phyloP scores from a whole-genome alignment of 2,888 invertebrate species.

The Ectemnius cavifrons region DNA sequence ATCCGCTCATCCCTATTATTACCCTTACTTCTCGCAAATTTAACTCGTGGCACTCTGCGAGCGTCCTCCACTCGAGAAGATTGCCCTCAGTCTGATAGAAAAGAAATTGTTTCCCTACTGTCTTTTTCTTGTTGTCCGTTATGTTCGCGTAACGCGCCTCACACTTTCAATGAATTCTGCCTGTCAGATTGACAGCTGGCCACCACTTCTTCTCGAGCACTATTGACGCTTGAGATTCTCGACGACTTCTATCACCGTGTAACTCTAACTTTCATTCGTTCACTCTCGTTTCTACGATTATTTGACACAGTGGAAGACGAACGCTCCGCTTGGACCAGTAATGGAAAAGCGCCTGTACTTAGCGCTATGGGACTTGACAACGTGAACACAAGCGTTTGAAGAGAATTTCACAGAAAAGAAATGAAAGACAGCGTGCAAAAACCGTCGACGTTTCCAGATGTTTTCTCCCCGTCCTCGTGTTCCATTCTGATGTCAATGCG shows the following conservation, averaged over 20 bases:
- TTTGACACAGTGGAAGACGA: conserved; percentile 51
- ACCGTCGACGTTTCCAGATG: not conserved
- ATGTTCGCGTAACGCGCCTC: not conserved
- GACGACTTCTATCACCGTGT: not conserved
- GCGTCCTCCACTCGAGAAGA: conserved; percentile 21
- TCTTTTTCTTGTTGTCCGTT: not conserved
- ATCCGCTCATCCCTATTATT: conserved; percentile 41
- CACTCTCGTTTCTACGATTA: conserved; percentile 13
- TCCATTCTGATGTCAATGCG: not conserved
- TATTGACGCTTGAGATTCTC: conserved; percentile 45
- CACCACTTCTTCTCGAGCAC: conserved; percentile 9
- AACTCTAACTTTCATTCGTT: not conserved
- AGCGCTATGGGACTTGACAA: not conserved
- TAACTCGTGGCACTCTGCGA: conserved; percentile 29
- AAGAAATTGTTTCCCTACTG: conserved; percentile 13
- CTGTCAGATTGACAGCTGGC: conserved; percentile 2
- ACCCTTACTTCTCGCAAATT: conserved; percentile 24
- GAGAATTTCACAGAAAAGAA: conserved; percentile 2
- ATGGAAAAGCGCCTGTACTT: conserved; percentile 17
- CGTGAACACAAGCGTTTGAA: not conserved
- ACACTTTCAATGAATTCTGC: not conserved
- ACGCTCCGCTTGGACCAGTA: conserved; percentile 23
- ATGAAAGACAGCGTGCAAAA: conserved; percentile 1
- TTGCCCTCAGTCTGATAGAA: conserved; percentile 51
- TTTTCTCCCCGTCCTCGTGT: not conserved